Evolutionary conservation across 2,888 invertebrate species (phyloP), one percentile per base, ranked within the genome.

Genomic region (Branchipolynoe longqiensis): DNA sequence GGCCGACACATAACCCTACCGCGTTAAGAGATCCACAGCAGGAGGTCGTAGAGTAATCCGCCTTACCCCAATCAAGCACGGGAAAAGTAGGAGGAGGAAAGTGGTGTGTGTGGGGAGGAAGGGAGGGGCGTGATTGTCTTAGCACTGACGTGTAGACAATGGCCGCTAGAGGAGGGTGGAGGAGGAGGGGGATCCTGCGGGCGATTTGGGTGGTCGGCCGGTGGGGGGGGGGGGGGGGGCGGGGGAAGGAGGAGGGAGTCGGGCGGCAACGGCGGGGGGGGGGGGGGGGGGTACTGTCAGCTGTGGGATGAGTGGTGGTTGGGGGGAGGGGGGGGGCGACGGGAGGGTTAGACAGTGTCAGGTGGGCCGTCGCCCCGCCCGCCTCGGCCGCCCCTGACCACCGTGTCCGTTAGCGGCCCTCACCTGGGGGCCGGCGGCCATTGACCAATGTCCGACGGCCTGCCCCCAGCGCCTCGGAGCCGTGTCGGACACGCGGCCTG

Each of bases 11-110:
- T 48, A 48, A 8, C 48, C 48, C 48, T 48, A 8, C 58, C 4
- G n/a, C 31, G 31, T 62, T 62, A 62, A 62, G 62, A 62, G 62
- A 73, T 73, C 73, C 38, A 25, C 73, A 36, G 25, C 62, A 62
- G 62, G 28, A 31, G 62, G 62, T 18, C 48, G 48, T 8, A 25
- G n/a, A n/a, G n/a, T n/a, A n/a, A n/a, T n/a, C n/a, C n/a, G n/a
- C n/a, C n/a, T n/a, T n/a, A n/a, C n/a, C n/a, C n/a, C n/a, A n/a
- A 18, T 14, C 54, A 12, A 54, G 12, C 14, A 54, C 54, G 18
- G 54, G 54, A 18, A 18, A 12, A 14, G 12, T 54, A 54, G 54
- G 73, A 40, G 22, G 73, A 22, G 73, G 38, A 22, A 31, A 14
- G 41, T 28, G 18, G 48, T 28, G 48, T 78, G 25, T 8, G 48